These are phyloP conservation scores for Rousettus leschenaultii DNA, from an alignment of 2,113 vertebrate genomes.

Conservation along the genomic window DNA sequence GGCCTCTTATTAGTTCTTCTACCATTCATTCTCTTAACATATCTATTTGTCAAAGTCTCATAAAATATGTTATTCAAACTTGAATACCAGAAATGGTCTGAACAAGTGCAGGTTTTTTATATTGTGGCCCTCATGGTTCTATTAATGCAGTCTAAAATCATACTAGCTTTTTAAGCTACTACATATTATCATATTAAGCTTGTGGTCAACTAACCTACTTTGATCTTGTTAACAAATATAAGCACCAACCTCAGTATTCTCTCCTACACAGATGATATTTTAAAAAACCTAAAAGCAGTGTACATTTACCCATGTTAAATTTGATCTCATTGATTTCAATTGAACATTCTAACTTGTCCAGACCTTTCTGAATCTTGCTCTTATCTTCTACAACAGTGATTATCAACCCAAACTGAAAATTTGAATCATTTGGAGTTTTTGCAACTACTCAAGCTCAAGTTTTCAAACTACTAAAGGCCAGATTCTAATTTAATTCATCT, in stretches of 20 bases:
- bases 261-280: not conserved
- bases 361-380: conserved; percentile 23
- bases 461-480: conserved; percentile 15
- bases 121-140: not conserved
- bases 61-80: conserved; percentile 22
- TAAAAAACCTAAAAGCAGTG: not conserved
- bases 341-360: not conserved
- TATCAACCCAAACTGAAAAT: conserved; percentile 18
- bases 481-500: conserved; percentile 25
- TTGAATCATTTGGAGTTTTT: not conserved
- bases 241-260: not conserved
- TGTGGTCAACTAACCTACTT: not conserved
- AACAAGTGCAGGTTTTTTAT: conserved; percentile 1
- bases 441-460: conserved; percentile 3
- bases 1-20: conserved; percentile 1
- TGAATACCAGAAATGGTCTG: conserved; percentile 6
- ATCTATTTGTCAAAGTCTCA: conserved; percentile 6
- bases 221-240: conserved; percentile 1
- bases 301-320: conserved; percentile 22
- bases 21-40: not conserved
- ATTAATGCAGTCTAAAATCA: conserved; percentile 12
- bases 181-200: not conserved
- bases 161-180: not conserved
- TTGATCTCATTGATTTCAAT: conserved; percentile 14
- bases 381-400: not conserved